Evolutionary conservation across 2,888 invertebrate species (phyloP).

Genomic region (Cordilura impudica): DNA sequence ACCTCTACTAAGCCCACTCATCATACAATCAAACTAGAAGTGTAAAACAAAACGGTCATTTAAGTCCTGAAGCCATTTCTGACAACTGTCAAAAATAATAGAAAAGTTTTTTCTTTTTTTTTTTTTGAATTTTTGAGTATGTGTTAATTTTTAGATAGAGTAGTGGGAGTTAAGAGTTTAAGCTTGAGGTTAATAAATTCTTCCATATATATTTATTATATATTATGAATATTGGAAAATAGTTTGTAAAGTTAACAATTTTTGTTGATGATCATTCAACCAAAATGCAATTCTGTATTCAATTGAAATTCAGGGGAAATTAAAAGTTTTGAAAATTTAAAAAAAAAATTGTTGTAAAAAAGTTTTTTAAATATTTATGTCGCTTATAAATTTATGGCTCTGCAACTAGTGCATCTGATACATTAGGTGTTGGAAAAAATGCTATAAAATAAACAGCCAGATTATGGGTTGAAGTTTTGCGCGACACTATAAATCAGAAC

Average conservation of each 20-base stretch:
- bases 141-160: constrained; percentile 30
- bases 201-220: constrained; percentile 16
- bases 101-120: constrained; percentile 29
- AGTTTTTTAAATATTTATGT: constrained; percentile 11
- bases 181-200: constrained; percentile 54
- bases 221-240: background rate
- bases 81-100: constrained; percentile 71
- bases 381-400: no score
- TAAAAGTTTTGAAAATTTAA: constrained; percentile 50
- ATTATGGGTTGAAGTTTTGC: no score
- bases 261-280: constrained; percentile 59
- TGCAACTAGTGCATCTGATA: no score
- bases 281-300: constrained; percentile 36
- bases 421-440: no score
- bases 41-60: constrained; percentile 45
- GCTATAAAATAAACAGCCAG: no score
- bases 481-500: no score
- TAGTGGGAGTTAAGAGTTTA: constrained; percentile 22
- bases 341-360: constrained; percentile 41
- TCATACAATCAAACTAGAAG: constrained; percentile 4
- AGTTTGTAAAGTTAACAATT: constrained; percentile 51
- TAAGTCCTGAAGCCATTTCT: constrained; percentile 58
- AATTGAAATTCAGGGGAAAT: constrained; percentile 60
- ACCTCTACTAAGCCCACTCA: background rate
- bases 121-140: constrained; percentile 16